Evolutionary conservation across 2,113 vertebrate genomes (phyloP).

Genomic region (Pardalotus punctatus): DNA sequence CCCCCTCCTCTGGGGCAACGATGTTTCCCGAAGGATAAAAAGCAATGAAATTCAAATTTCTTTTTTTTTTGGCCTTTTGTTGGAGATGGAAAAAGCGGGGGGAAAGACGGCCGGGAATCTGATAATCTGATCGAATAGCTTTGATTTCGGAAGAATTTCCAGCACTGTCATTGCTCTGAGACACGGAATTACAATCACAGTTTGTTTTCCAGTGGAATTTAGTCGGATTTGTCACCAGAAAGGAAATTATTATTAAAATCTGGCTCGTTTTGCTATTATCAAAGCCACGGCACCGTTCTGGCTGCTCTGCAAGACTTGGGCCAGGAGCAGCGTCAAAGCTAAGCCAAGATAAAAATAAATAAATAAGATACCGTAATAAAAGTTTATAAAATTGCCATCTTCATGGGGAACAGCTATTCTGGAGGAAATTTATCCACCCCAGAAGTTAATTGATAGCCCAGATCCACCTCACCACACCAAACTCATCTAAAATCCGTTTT

Average conservation of each 20-base stretch:
- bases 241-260: background rate
- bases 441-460: background rate
- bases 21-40: slow-evolving; percentile 27
- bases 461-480: background rate
- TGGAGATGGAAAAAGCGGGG: background rate
- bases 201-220: background rate
- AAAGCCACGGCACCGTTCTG: rapidly evolving
- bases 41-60: slow-evolving; percentile 51
- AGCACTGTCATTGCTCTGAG: background rate
- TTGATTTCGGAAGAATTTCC: background rate
- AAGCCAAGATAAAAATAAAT: background rate
- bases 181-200: rapidly evolving
- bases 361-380: background rate
- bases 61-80: background rate
- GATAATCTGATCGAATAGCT: background rate
- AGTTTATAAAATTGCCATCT: background rate
- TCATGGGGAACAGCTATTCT: background rate
- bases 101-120: background rate
- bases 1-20: background rate
- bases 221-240: background rate
- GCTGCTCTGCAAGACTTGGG: background rate
- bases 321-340: background rate
- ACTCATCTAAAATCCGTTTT: rapidly evolving
- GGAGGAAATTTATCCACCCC: background rate
- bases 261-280: background rate